Base-by-base conservation (phyloP, 2,888 invertebrate genomes). In the Germaria angustata region DNA sequence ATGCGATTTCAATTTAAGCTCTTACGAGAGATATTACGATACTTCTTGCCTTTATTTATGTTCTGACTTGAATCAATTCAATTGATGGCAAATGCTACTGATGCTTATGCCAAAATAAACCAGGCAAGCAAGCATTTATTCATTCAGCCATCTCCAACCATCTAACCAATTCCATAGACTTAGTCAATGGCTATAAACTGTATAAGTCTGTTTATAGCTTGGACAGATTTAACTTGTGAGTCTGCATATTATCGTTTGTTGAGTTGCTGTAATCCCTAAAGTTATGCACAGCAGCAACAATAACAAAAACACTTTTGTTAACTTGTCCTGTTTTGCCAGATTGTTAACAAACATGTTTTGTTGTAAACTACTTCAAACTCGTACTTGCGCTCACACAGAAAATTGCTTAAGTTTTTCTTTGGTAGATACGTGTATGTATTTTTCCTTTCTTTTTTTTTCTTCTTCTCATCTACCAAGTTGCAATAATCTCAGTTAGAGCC, bases 221-320 rank as follows among this genome's bases (percentile, higher is more conserved):
- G 22, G 72, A 22, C 73, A 73, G 61, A 63, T 79, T 76, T 41
- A 77, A 76, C 61, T 68, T 82, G 68, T 80, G 72, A 77, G 77
- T 80, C 72, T 84, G 78, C 75, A 80, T 73, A 76, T 77, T 75
- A 84, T 84, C 84, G 71, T 71, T 80, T 78, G 81, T 84, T 84
- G 81, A 78, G 68, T 80, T 81, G 73, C 75, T 84, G 84, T 84
- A 84, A 85, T 85, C 84, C 83, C 84, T 65, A 59, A 79, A 84
- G 85, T 85, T 84, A 84, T 85, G 84, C 84, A 71, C 53, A 57
- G 57, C 9, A 78, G 22, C 32, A 59, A 24, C 20, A 72, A 65
- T 34, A 77, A 34, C 41, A 68, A 44, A 77, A 71, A 65, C 71
- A 65, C 66, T 79, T 79, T 59, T 66, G 49, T 72, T 72, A 73